Evolutionary conservation across 2,113 vertebrate species (phyloP), one percentile per base, ranked within the genome.

Genomic region (Amphiprion ocellaris): DNA sequence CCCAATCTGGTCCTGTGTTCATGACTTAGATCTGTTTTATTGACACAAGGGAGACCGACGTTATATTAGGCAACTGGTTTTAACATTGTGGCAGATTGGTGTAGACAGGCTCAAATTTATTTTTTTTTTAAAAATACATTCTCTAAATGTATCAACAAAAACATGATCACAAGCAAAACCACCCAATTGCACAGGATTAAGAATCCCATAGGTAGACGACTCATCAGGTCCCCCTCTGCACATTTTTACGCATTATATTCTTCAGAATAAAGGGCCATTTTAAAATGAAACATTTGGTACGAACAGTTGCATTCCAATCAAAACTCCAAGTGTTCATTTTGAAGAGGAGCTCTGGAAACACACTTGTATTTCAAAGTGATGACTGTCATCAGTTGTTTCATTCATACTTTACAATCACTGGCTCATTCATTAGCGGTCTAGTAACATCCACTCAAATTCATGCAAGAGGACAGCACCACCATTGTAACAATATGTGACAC

Each of bases 381-480:
- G 16, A 69, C 44, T 55, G 52, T 33, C 50, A 55, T 55, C 50
- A 0, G 30, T 68, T 54, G 15, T 41, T 68, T 68, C 15, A 41
- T 55, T 41, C 33, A 14, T 69, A 33, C 37, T 23, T 44, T 21
- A 55, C 37, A 54, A 26, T 69, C 52, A 0, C n/a, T 10, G n/a
- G 5, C 19, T 37, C 30, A 60, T 37, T 37, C 30, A 12, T n/a
- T 4, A 5, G 19, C 2, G 17, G 17, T 2, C 46, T 47, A 16
- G 5, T 19, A 49, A 49, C 17, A 50, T 50, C 19, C 2, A 19
- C 1, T 50, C 19, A 50, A 6, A 47, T 47, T 19, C 17, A 50
- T n/a, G 19, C 49, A n/a, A 14, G 41, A 11, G 41, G 10, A 44
- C 41, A 11, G 41, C 44, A 46, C 4, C 14, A 2, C 4, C 44